Percentiles rank a stretch among this genome's conserved stretches.
Evolutionary conservation across 1,140 invertebrate genomes (phyloP).

Genomic region (Drosophila cardini): DNA sequence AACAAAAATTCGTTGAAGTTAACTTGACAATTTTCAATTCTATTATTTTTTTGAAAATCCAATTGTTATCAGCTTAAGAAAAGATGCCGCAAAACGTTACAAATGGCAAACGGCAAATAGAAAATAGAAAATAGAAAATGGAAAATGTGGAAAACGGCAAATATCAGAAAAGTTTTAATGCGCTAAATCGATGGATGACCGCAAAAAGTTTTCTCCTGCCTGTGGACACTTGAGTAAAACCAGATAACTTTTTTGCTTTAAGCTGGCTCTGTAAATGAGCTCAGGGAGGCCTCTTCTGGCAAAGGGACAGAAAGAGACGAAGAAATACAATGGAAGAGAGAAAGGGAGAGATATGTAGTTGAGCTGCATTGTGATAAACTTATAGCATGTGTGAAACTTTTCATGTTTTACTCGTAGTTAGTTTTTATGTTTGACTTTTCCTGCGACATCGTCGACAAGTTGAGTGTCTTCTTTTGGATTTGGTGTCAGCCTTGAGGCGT

Average conservation of each 20-base stretch:
- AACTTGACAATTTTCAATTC: not conserved
- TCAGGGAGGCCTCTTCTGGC: conserved; percentile 30
- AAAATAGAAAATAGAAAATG: conserved; percentile 47
- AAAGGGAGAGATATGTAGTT: not conserved
- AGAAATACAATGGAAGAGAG: not conserved
- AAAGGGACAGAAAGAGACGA: conserved; percentile 6
- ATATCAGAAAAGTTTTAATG: conserved; percentile 80
- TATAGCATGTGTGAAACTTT: conserved; percentile 42
- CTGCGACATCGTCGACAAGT: conserved; percentile 46
- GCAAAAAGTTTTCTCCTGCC: conserved; percentile 56
- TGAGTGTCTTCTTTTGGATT: conserved; percentile 18
- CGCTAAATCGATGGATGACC: conserved; percentile 80
- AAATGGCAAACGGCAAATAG: conserved; percentile 35
- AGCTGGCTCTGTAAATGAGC: conserved; percentile 70
- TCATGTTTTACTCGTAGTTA: conserved; percentile 33
- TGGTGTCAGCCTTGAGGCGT: conserved; percentile 42
- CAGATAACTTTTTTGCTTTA: conserved; percentile 68
- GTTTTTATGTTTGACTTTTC: conserved; percentile 52
- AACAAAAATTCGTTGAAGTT: not conserved
- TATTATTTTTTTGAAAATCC: conserved; percentile 27
- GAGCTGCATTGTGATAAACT: conserved; percentile 63
- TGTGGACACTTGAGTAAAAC: conserved; percentile 70
- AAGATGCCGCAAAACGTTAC: conserved; percentile 28
- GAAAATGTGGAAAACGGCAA: conserved; percentile 63
- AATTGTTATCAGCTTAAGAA: conserved; percentile 39